Percentiles rank a stretch among this genome's conserved stretches.
These are phyloP conservation scores for Sphaeramia orbicularis DNA, from an alignment of 2,797 vertebrate species.

Conservation along the genomic window DNA sequence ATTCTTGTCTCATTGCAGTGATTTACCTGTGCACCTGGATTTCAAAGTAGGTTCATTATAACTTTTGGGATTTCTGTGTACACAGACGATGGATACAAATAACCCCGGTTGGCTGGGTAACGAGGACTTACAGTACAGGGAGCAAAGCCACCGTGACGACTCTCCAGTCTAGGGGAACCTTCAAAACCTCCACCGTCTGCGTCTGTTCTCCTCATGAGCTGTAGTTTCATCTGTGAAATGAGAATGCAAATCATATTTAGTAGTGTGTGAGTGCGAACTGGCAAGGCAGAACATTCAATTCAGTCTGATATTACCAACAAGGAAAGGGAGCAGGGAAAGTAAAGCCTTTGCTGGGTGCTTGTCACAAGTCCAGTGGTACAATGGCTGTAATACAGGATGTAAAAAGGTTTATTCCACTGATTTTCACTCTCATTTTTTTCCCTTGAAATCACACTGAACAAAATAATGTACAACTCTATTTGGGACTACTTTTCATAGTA, in stretches of 20 bases:
- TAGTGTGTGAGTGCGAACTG: conserved; percentile 70
- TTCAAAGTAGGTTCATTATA: conserved; percentile 33
- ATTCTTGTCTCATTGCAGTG: conserved; percentile 4
- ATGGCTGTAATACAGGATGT: conserved; percentile 49
- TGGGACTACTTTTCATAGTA: conserved; percentile 34
- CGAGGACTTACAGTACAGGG: conserved; percentile 53
- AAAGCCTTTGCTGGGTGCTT: conserved; percentile 44
- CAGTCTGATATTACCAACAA: conserved; percentile 71
- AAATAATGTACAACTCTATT: conserved; percentile 43
- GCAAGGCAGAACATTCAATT: conserved; percentile 81
- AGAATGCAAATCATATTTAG: conserved; percentile 82
- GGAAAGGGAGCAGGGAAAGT: conserved; percentile 48
- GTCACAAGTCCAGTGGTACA: conserved; percentile 54
- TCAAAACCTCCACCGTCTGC: conserved; percentile 54
- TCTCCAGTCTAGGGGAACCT: conserved; percentile 63
- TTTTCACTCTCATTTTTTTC: conserved; percentile 47
- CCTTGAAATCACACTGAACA: conserved; percentile 36
- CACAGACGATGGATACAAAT: conserved; percentile 42
- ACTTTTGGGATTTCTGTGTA: conserved; percentile 32
- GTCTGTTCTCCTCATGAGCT: conserved; percentile 68
- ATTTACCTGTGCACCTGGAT: conserved; percentile 41
- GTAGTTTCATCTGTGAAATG: conserved; percentile 82
- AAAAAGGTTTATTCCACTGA: conserved; percentile 57
- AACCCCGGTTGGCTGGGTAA: conserved; percentile 36
- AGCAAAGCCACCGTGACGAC: conserved; percentile 70